These are phyloP conservation scores for Harpalus rufipes DNA, from an alignment of 2,888 invertebrate genomes.

Conservation along the genomic window DNA sequence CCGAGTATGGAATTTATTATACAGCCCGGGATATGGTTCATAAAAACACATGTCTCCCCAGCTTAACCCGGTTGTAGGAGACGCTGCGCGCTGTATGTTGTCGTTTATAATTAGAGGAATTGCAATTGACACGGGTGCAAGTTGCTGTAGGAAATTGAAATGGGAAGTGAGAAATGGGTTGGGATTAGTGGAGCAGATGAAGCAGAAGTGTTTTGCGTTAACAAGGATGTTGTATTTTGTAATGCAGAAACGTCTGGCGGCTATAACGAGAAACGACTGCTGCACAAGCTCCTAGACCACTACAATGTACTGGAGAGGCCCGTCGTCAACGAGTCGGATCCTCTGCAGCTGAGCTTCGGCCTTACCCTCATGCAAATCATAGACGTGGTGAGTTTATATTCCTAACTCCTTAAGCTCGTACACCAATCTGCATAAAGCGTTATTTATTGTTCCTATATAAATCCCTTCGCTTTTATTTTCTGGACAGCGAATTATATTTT, in stretches of 20 bases:
- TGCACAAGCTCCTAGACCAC: constrained; percentile 93
- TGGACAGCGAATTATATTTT: constrained; percentile 47
- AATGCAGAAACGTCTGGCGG: constrained; percentile 89
- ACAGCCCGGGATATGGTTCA: constrained; percentile 31
- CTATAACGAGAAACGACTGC: constrained; percentile 94
- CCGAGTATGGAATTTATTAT: constrained; percentile 39
- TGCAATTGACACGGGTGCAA: constrained; percentile 22
- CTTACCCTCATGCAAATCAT: constrained; percentile 98
- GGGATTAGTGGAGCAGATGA: background rate
- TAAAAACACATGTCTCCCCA: constrained; percentile 43
- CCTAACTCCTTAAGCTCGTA: constrained; percentile 32
- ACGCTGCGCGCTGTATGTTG: background rate
- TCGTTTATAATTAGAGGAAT: background rate
- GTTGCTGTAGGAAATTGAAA: constrained; percentile 32
- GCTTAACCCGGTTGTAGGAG: background rate
- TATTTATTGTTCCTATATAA: constrained; percentile 51
- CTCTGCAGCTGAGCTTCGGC: constrained; percentile 96
- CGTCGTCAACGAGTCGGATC: constrained; percentile 97
- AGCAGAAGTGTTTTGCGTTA: constrained; percentile 67
- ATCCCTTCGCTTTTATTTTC: constrained; percentile 53
- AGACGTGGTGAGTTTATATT: constrained; percentile 89
- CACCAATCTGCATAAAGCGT: constrained; percentile 45
- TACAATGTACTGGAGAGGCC: constrained; percentile 97
- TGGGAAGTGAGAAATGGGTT: constrained; percentile 67
- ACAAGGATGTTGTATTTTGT: constrained; percentile 63